A percentile compares a stretch with the other conserved stretches of the same genome.
Evolutionary conservation across 1,140 invertebrate species (phyloP).

Genomic region (Brachionus calyciflorus): DNA sequence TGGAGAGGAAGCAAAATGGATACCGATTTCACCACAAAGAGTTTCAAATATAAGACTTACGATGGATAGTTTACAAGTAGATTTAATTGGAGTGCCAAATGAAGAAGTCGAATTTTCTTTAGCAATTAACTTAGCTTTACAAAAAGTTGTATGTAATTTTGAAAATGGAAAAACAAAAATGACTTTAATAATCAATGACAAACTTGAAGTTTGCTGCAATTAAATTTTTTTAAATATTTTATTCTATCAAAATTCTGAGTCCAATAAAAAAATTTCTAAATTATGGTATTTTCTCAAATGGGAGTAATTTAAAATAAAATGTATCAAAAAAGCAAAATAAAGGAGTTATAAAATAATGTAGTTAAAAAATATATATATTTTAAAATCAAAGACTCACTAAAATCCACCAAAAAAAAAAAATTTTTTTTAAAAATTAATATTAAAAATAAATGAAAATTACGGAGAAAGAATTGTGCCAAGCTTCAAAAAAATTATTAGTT

Average conservation of each 20-base stretch:
- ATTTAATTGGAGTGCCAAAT: neutral
- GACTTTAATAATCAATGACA: neutral
- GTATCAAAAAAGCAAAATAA: no score
- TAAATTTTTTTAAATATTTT: neutral
- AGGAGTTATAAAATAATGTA: no score
- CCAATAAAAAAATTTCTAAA: neutral
- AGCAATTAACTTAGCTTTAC: neutral
- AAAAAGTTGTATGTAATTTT: constrained; percentile 15
- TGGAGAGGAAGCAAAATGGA: constrained; percentile 39
- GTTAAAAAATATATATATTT: no score
- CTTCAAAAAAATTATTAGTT: no score
- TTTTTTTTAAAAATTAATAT: no score
- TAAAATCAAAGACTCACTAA: no score
- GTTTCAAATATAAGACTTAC: neutral
- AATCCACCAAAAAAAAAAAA: no score
- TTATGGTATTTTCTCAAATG: no score
- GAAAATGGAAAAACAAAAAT: neutral
- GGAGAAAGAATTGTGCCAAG: no score
- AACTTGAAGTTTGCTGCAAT: neutral
- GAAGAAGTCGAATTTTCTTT: constrained; percentile 12
- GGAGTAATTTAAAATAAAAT: no score
- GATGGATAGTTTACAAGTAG: neutral
- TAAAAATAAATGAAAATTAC: no score
- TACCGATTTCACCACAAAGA: constrained; percentile 39
- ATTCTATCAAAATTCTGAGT: neutral